Conservation (phyloP, 2,113 vertebrate genomes). For the Colistium nudipinnis region DNA sequence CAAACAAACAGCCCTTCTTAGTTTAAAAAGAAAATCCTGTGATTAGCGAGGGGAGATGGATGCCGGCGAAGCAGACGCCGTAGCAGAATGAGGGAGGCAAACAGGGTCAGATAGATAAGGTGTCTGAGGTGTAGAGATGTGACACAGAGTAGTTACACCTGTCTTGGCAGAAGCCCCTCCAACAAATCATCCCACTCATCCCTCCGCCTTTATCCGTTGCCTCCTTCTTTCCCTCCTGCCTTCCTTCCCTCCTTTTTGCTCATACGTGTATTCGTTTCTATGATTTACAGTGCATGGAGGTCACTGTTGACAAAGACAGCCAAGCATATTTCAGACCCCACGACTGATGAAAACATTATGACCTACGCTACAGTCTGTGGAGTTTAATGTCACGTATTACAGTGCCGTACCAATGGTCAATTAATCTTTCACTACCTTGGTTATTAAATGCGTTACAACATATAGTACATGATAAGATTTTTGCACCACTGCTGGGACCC, state of each 20-base stretch:
- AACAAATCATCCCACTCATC: constrained; percentile 62
- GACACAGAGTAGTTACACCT: constrained; percentile 59
- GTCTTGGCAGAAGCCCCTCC: constrained; percentile 51
- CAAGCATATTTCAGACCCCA: constrained; percentile 54
- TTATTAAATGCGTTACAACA: constrained; percentile 30
- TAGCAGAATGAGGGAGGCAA: constrained; percentile 35
- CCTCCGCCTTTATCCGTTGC: constrained; percentile 33
- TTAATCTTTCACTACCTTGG: constrained; percentile 25
- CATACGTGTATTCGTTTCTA: constrained; percentile 33
- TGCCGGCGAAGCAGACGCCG: constrained; percentile 17
- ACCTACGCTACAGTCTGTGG: constrained; percentile 1
- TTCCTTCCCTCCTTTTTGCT: constrained; percentile 13
- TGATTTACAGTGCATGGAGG: constrained; percentile 65
- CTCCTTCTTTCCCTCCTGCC: constrained; percentile 1
- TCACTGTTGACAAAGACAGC: constrained; percentile 60
- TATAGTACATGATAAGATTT: constrained; percentile 9
- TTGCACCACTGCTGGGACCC: constrained; percentile 6
- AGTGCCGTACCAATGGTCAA: constrained; percentile 19
- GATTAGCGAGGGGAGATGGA: constrained; percentile 11
- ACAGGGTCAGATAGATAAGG: constrained; percentile 60
- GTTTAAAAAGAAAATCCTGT: no score
- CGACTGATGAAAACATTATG: constrained; percentile 49
- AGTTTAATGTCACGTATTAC: constrained; percentile 38
- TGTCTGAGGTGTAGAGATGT: constrained; percentile 57
- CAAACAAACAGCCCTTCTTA: not conserved